Evolutionary conservation across 2,113 vertebrate genomes (phyloP), one percentile per base, ranked within the genome.

Genomic region (Ctenodactylus gundi): DNA sequence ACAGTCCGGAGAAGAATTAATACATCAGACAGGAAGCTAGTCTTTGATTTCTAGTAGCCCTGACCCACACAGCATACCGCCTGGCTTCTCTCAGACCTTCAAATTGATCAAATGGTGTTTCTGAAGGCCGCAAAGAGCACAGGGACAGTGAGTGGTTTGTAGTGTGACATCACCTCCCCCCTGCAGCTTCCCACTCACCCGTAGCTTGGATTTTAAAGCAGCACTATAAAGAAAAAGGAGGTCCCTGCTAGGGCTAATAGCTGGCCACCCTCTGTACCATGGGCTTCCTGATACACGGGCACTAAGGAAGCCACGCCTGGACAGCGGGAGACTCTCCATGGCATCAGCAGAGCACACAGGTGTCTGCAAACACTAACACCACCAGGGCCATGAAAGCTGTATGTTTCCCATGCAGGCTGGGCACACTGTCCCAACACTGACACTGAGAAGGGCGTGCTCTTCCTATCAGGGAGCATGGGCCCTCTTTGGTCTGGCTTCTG

Each of bases 371-470:
- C 5, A 8, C 60, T 44, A 34, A 44, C 0, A 1, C n/a, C 64
- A 10, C 20, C 53, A 17, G 29, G 49, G 27, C 58, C 39, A 76
- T 6, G 6, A 6, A 36, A 34, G 39, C 58, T 41, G 77, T 21
- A 1, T 34, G 34, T 18, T 7, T 36, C 18, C 31, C 70, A n/a
- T 7, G 20, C 46, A 44, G 57, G n/a, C 67, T 13, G 5, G 41
- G 46, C 8, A 3, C 8, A 0, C 23, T 12, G 44, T 65, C 2
- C 25, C 36, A 25, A 21, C 0, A 4, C 0, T 80, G 51, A 46
- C 80, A 62, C 6, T 1, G 23, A 70, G 72, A 68, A 7, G 15
- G 1, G 0, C 6, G 1, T 5, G 8, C 39, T n/a, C 41, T 72
- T 58, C 55, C 36, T 21, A 49, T 68, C 85, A 34, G 57, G 15